Evolutionary conservation across 2,797 vertebrate species (phyloP), one percentile per base, ranked within the genome.

Genomic region (Argya squamiceps): DNA sequence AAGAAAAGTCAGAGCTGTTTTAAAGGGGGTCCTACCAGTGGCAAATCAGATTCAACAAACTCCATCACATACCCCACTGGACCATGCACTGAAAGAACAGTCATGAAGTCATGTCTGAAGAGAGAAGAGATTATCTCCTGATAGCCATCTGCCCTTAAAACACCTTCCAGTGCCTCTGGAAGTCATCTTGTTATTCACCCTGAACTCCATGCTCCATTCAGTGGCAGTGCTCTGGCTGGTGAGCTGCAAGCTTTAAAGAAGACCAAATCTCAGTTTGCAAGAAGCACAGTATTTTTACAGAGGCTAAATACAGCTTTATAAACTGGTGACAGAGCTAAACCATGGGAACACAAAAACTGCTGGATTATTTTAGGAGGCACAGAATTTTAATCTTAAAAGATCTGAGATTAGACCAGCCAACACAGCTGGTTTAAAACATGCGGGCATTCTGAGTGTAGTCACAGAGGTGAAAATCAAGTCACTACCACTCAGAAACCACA

Each of bases 321-420:
- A 87, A 86, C 34, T 70, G 64, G 63, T 87, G 71, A 82, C 47
- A 92, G 50, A 89, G 56, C 70, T 93, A 87, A 95, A 95, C 67
- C 75, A 77, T 34, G 56, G 56, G 70, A 92, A 89, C 46, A n/a
- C 29, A 50, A 68, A 75, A 95, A 94, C 68, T 65, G 60, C n/a
- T 89, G 60, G 55, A 84, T 94, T 96, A 89, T 88, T 92, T 89
- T 63, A 82, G 24, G 24, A 64, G 37, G 23, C 60, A 82, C 68
- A 87, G 67, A 87, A 91, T 93, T 92, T 94, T 92, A 89, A 93
- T 89, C 81, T 90, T 85, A 58, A 58, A 2, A 91, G 52, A 89
- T 84, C 65, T 34, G 65, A 94, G 77, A 94, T 94, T 81, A 94
- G 49, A 92, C 11, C 60, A 92, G 70, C 44, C 68, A 89, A 83